phyloP scores from a whole-genome alignment of 1,140 invertebrate species.

The Brachionus sp. region DNA sequence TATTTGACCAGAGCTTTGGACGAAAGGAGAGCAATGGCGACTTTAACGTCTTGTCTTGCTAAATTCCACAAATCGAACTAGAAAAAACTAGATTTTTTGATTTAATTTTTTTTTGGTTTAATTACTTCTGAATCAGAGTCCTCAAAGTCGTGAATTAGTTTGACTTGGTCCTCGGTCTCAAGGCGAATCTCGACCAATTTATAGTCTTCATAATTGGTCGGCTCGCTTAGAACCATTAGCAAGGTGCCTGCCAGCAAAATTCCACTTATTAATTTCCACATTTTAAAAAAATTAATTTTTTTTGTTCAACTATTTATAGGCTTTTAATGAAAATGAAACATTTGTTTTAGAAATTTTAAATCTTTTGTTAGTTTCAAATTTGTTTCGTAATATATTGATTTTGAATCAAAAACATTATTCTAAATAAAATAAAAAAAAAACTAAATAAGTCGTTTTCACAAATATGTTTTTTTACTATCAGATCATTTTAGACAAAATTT shows the following conservation, averaged over 20 bases:
- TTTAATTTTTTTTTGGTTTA: neutral
- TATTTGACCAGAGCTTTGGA: neutral
- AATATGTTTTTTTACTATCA: too few species aligned
- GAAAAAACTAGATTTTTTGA: neutral
- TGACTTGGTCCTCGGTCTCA: neutral
- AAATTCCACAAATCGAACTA: slow-evolving; percentile 38
- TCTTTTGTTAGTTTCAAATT: too few species aligned
- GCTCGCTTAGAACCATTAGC: neutral
- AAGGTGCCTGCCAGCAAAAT: neutral
- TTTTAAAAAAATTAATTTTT: neutral
- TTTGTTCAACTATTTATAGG: neutral
- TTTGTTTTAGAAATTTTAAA: neutral
- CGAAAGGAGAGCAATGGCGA: neutral
- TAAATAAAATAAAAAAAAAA: too few species aligned
- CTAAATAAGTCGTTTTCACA: too few species aligned
- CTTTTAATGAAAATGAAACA: neutral
- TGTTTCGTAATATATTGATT: too few species aligned
- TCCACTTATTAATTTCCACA: neutral
- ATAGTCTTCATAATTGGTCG: neutral
- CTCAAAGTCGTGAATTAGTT: neutral
- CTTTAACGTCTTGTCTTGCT: neutral
- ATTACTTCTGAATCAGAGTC: neutral
- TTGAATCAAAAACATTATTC: too few species aligned
- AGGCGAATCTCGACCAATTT: neutral
- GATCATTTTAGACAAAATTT: too few species aligned